These are phyloP conservation scores for Urocynchramus pylzowi DNA, from an alignment of 2,113 vertebrate genomes.

Conservation along the genomic window DNA sequence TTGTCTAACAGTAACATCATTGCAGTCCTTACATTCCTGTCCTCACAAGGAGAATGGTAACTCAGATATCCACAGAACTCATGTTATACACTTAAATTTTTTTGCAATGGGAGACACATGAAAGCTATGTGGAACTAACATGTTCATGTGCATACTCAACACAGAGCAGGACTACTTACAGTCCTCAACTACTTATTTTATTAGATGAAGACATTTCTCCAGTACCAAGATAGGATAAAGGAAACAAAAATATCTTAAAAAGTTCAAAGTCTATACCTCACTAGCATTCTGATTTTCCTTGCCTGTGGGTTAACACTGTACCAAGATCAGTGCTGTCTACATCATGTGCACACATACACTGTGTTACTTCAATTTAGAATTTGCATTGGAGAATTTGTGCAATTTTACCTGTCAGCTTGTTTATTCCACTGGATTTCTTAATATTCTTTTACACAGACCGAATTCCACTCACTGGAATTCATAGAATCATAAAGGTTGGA, in stretches of 20 bases:
- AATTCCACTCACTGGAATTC: not conserved
- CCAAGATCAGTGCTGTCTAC: not conserved
- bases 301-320: not conserved
- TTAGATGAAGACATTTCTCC: not conserved
- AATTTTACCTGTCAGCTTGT: not conserved
- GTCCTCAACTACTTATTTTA: not conserved
- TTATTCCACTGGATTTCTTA: not conserved
- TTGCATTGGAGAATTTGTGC: not conserved
- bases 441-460: not conserved
- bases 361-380: not conserved
- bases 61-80: not conserved
- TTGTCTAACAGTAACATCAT: not conserved
- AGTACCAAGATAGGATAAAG: not conserved
- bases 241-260: not conserved
- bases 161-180: not conserved
- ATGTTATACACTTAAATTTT: fast-evolving
- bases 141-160: not conserved
- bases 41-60: not conserved
- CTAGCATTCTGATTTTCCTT: not conserved
- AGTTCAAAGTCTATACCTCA: not conserved
- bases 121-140: not conserved
- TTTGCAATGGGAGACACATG: not conserved
- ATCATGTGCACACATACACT: not conserved
- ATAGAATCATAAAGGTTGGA: not conserved
- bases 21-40: not conserved